These are phyloP conservation scores for Drosophila tripunctata DNA, from an alignment of 2,888 invertebrate species.

Conservation along the genomic window DNA sequence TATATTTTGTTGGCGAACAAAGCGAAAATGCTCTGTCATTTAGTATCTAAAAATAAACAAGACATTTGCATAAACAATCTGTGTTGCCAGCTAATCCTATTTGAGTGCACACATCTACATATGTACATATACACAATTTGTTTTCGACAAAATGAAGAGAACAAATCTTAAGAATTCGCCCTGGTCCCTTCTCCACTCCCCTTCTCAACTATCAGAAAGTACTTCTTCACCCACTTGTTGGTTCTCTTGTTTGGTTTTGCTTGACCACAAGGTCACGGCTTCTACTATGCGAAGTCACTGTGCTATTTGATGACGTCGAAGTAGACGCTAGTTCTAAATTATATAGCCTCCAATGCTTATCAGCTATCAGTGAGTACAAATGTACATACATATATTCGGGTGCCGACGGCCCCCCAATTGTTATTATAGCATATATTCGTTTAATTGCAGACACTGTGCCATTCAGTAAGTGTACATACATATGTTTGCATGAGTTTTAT, in stretches of 20 bases:
- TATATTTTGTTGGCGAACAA: no score
- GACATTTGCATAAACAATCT: conserved; percentile 54
- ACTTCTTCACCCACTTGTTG: conserved; percentile 67
- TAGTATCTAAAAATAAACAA: conserved; percentile 59
- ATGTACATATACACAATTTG: conserved; percentile 7
- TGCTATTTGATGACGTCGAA: conserved; percentile 23
- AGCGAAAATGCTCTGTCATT: conserved; percentile 27
- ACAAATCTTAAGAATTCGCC: conserved; percentile 1
- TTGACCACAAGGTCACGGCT: conserved; percentile 61
- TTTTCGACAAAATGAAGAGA: conserved; percentile 8
- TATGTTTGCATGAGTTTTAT: conserved; percentile 6
- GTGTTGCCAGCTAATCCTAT: conserved; percentile 1
- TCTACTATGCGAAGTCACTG: conserved; percentile 50
- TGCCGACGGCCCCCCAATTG: conserved; percentile 16
- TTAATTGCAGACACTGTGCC: conserved; percentile 32
- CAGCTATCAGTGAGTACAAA: no score
- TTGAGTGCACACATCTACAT: conserved; percentile 19
- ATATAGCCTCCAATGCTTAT: conserved; percentile 31
- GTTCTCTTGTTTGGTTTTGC: conserved; percentile 26
- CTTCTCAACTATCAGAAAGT: no score
- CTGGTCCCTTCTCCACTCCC: background rate
- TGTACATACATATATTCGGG: no score
- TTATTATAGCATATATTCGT: conserved; percentile 28
- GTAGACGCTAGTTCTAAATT: conserved; percentile 26
- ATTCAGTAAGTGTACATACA: background rate